phyloP scores from a whole-genome alignment of 2,113 vertebrate species.

The Carassius auratus region DNA sequence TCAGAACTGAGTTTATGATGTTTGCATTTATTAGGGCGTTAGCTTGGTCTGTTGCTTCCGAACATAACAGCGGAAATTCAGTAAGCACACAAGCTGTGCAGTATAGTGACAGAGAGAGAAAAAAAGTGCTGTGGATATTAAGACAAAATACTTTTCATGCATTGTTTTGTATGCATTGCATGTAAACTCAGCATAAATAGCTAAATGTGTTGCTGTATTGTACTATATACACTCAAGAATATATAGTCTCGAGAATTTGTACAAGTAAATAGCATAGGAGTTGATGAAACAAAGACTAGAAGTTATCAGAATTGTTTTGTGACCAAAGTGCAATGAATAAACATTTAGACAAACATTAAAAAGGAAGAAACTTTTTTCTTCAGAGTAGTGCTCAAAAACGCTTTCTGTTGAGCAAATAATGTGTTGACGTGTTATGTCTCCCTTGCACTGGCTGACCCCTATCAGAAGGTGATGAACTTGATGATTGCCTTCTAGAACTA shows the following conservation, averaged over 20 bases:
- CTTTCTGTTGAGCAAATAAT: conserved; percentile 4
- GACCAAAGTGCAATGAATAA: neutral
- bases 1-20: neutral
- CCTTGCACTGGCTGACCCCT: conserved; percentile 13
- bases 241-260: neutral
- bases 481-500: conserved; percentile 8
- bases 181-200: neutral
- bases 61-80: neutral
- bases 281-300: neutral
- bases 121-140: neutral
- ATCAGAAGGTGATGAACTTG: neutral
- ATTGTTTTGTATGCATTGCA: neutral
- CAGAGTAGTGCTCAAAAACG: neutral
- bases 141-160: neutral
- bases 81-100: neutral
- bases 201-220: neutral
- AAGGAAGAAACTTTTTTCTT: neutral
- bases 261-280: neutral
- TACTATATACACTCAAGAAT: neutral
- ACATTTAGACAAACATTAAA: neutral
- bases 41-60: neutral
- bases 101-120: neutral
- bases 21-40: neutral
- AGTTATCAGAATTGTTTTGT: neutral
- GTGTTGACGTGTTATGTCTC: neutral